Evolutionary conservation across 2,888 invertebrate species (phyloP), one percentile per base, ranked within the genome.

Genomic region (Lochmaea crataegi): DNA sequence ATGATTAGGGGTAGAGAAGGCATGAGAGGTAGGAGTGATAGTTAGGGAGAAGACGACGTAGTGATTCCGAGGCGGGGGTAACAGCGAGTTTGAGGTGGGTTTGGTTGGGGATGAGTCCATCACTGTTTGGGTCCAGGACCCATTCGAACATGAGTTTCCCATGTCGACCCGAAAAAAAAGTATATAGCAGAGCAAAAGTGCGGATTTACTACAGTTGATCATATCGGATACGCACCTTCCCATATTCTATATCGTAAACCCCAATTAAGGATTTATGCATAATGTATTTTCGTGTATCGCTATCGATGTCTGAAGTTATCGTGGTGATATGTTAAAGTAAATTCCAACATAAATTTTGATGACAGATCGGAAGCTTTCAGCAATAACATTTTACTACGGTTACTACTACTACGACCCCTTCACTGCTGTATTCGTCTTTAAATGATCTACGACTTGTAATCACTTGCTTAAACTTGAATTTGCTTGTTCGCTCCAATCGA

Each of bases 401-500:
- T 32, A 32, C 32, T 6, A 32, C 32, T 6, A 32, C 32, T 32
- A 32, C 32, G 32, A 32, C 4, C 3, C 45, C 56, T 4, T 26
- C 58, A 18, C 3, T 38, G 32, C 38, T 18, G 10, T 38, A 38
- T 60, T 60, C 38, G n/a, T n/a, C 60, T 60, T 32, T 26, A 60
- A 60, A 26, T 57, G 57, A 26, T 57, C 22, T 57, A 26, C 14
- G 7, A 38, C 9, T 14, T 60, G 26, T 10, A 60, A 32, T 38
- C 32, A 38, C 26, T 60, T 60, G 38, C n/a, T 14, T 16, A 32
- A 60, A 38, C 9, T 38, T 38, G 12, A 60, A 38, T 60, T n/a
- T n/a, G 32, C 60, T 38, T 58, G 38, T 38, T 38, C 14, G 58
- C 7, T 32, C 38, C 60, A 60, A 60, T 60, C 38, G 38, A 60